Evolutionary conservation across 2,113 vertebrate species (phyloP).

Genomic region (Junco hyemalis): DNA sequence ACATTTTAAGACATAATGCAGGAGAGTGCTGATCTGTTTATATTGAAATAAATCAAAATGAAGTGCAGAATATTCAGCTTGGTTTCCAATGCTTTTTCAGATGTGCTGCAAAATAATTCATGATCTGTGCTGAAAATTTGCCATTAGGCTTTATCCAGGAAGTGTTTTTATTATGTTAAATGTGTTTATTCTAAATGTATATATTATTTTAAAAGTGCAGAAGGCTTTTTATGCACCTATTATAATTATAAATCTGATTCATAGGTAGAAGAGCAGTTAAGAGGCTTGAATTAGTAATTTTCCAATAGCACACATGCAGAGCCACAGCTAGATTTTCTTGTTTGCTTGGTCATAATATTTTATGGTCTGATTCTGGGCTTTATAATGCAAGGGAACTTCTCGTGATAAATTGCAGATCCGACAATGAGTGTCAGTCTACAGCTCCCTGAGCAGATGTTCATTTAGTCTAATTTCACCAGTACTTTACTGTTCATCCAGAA

Average conservation of each 20-base stretch:
- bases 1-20: neutral
- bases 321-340: neutral
- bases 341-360: conserved; percentile 20
- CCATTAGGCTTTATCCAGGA: neutral
- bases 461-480: conserved; percentile 66
- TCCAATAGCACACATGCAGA: neutral
- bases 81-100: neutral
- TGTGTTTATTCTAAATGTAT: neutral
- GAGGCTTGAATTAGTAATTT: conserved; percentile 15
- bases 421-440: conserved; percentile 50
- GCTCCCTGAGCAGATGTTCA: conserved; percentile 72
- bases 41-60: conserved; percentile 22
- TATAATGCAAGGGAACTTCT: neutral
- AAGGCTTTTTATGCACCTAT: conserved; percentile 18
- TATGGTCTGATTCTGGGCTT: conserved; percentile 27
- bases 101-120: neutral
- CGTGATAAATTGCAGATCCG: conserved; percentile 51
- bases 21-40: conserved; percentile 1
- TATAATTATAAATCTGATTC: conserved; percentile 40
- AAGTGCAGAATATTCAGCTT: neutral
- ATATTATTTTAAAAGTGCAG: neutral
- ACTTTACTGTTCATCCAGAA: conserved; percentile 67
- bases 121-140: neutral
- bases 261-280: conserved; percentile 12
- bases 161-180: conserved; percentile 4